Percentiles rank a stretch among this genome's conserved stretches.
Evolutionary conservation across 2,113 vertebrate species (phyloP).

Genomic region (Cyrtonyx montezumae): DNA sequence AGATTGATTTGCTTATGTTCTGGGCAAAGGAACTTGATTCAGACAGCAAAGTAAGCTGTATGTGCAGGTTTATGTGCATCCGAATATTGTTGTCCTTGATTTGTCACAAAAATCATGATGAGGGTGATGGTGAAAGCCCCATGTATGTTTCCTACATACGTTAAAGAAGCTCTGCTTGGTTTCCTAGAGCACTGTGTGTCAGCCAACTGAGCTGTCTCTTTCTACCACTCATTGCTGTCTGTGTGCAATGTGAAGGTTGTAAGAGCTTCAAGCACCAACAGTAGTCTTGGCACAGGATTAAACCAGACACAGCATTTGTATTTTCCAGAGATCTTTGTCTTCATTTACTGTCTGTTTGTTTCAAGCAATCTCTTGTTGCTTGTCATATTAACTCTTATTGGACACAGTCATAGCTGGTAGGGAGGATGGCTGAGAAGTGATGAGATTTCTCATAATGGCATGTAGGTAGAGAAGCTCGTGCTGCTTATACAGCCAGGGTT

Average conservation of each 20-base stretch:
- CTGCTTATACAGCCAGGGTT: background rate
- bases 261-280: background rate
- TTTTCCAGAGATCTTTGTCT: slow-evolving; percentile 30
- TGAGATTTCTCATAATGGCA: background rate
- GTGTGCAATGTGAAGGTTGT: background rate
- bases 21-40: background rate
- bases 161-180: background rate
- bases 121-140: background rate
- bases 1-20: background rate
- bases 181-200: background rate
- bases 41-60: background rate
- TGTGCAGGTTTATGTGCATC: background rate
- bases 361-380: background rate
- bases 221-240: background rate
- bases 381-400: background rate
- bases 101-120: background rate
- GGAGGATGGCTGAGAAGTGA: background rate
- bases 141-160: background rate
- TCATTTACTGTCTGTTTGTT: background rate
- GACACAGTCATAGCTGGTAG: background rate
- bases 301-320: background rate
- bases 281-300: background rate
- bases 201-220: background rate
- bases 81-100: background rate
- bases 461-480: background rate